These are phyloP conservation scores for Metridium senile DNA, from an alignment of 92 coral and sea anemone species.

Conservation along the genomic window DNA sequence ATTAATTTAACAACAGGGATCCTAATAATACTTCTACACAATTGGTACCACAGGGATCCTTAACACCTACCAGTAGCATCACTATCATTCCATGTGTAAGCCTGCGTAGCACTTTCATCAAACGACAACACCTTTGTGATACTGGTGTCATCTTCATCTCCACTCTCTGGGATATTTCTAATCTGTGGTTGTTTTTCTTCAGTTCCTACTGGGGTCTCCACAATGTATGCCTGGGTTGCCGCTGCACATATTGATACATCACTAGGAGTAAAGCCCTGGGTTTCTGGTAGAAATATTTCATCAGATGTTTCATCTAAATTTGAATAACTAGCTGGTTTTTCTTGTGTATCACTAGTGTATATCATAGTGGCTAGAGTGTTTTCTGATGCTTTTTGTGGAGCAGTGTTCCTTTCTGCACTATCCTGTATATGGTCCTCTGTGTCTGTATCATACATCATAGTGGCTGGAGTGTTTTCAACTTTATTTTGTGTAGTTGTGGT, in stretches of 20 bases:
- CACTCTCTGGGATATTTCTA: slow-evolving; percentile 34
- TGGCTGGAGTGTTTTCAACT: slow-evolving; percentile 8
- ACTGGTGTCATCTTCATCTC: slow-evolving; percentile 8
- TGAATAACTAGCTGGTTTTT: not conserved
- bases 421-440: not conserved
- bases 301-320: not conserved
- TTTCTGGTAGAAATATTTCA: slow-evolving; percentile 27
- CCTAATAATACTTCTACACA: too few species aligned
- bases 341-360: slow-evolving; percentile 13
- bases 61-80: slow-evolving; percentile 27
- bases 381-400: slow-evolving; percentile 4
- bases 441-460: slow-evolving; percentile 35
- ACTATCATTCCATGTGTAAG: slow-evolving; percentile 29
- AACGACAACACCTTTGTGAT: slow-evolving; percentile 16
- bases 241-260: slow-evolving; percentile 18
- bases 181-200: not conserved
- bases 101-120: slow-evolving; percentile 44
- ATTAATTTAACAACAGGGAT: too few species aligned
- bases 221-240: slow-evolving; percentile 31
- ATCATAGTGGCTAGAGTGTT: slow-evolving; percentile 10
- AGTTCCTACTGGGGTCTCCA: slow-evolving; percentile 17
- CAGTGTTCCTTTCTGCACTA: not conserved
- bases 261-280: slow-evolving; percentile 31
- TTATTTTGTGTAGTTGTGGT: too few species aligned
- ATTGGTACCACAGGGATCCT: not conserved